Conservation (phyloP, 1,140 invertebrate species). For the Ceratoteleas bidentatus region DNA sequence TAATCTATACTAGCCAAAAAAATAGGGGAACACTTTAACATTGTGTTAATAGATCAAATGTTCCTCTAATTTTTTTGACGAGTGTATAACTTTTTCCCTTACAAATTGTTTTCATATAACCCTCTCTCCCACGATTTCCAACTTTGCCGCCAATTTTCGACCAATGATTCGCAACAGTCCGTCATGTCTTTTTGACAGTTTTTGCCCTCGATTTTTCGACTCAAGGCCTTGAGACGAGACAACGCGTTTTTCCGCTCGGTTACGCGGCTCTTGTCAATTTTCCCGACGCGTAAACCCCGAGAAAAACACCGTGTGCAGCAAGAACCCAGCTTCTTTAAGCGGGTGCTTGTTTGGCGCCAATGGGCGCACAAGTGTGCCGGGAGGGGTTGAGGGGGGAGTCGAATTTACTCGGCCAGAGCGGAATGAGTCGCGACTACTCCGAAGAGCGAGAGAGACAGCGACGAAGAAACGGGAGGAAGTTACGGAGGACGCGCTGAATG, state of each 20-base stretch:
- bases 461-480: slow-evolving; percentile 59
- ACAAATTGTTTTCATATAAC: too few species aligned
- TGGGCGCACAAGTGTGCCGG: slow-evolving; percentile 67
- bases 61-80: too few species aligned
- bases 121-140: too few species aligned
- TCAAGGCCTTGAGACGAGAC: slow-evolving; percentile 49
- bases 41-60: too few species aligned
- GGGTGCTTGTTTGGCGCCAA: slow-evolving; percentile 77
- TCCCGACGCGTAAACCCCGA: slow-evolving; percentile 57
- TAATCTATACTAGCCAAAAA: too few species aligned
- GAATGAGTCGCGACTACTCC: slow-evolving; percentile 52
- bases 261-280: slow-evolving; percentile 66
- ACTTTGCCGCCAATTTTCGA: too few species aligned
- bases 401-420: slow-evolving; percentile 56
- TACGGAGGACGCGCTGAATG: slow-evolving; percentile 39
- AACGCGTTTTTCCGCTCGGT: slow-evolving; percentile 68
- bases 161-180: too few species aligned
- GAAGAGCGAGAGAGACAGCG: slow-evolving; percentile 44
- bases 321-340: slow-evolving; percentile 73
- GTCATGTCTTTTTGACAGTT: too few species aligned
- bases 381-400: slow-evolving; percentile 27
- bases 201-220: slow-evolving; percentile 38
- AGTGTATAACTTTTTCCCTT: too few species aligned
- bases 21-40: too few species aligned
- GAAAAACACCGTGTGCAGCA: slow-evolving; percentile 57